Conservation (phyloP, 64 coral and sea anemone genomes). For the Pocillopora verrucosa region DNA sequence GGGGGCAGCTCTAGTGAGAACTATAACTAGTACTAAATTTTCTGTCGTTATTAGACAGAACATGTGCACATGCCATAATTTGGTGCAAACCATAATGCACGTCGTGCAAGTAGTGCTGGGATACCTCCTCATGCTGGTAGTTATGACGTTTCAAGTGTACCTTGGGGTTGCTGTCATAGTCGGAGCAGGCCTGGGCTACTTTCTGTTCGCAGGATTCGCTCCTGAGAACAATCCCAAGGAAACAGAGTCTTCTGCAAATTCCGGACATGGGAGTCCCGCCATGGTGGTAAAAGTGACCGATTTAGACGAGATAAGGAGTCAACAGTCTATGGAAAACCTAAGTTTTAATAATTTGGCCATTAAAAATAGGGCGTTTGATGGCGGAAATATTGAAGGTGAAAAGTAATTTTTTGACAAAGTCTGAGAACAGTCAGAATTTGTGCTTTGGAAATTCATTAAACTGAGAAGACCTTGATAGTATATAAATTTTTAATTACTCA, state of each 20-base stretch:
- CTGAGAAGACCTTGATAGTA: not conserved
- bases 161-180: constrained; percentile 49
- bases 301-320: not conserved
- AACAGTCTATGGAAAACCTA: not conserved
- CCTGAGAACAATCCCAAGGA: not conserved
- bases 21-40: not conserved
- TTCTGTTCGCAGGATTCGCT: constrained; percentile 45
- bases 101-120: constrained; percentile 57
- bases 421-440: too few species aligned
- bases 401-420: too few species aligned
- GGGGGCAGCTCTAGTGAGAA: too few species aligned
- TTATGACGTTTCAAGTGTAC: constrained; percentile 74
- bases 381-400: not conserved
- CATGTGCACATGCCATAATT: constrained; percentile 24
- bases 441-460: not conserved
- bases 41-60: constrained; percentile 19
- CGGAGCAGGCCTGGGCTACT: constrained; percentile 66
- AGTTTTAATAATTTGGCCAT: not conserved
- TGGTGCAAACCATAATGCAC: constrained; percentile 53
- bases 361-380: not conserved
- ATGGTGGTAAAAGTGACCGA: not conserved
- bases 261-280: not conserved
- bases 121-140: constrained; percentile 72
- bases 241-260: not conserved
- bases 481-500: not conserved